A percentile compares a stretch with the other conserved stretches of the same genome.
Evolutionary conservation across 2,113 vertebrate species (phyloP).

Genomic region (Gulo gulo): DNA sequence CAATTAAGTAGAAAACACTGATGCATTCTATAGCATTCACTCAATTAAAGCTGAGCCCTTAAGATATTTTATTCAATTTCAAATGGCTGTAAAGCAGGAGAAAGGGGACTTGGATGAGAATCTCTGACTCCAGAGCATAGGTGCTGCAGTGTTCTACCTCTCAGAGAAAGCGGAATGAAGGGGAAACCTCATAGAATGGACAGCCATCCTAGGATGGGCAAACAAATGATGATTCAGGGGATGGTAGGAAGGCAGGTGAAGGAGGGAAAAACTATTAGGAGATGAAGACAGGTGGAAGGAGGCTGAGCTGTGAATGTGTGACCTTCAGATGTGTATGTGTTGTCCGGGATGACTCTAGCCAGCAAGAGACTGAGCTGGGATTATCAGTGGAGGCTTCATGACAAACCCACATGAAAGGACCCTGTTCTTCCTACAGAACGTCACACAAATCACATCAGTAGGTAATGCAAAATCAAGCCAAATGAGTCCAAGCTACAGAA

Average conservation of each 20-base stretch:
- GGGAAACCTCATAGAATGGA: neutral
- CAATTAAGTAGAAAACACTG: neutral
- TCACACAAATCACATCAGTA: neutral
- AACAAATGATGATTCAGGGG: neutral
- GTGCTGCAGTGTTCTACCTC: neutral
- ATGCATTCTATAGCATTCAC: neutral
- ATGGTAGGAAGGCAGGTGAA: neutral
- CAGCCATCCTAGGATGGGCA: rapidly evolving
- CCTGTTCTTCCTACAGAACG: neutral
- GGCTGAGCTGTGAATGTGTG: neutral
- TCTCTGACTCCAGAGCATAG: neutral
- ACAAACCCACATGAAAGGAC: no score
- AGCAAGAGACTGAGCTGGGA: neutral
- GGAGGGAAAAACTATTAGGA: neutral
- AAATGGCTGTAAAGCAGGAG: neutral
- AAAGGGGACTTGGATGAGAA: neutral
- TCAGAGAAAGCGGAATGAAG: neutral
- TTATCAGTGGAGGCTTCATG: neutral
- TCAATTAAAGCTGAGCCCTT: rapidly evolving
- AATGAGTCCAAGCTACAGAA: neutral
- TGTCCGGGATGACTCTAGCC: rapidly evolving
- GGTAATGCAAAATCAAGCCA: neutral
- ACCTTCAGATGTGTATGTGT: neutral
- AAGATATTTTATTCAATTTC: neutral
- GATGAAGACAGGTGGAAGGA: neutral